These are phyloP conservation scores for Xerus inauris DNA, from an alignment of 2,113 vertebrate species.

Conservation along the genomic window DNA sequence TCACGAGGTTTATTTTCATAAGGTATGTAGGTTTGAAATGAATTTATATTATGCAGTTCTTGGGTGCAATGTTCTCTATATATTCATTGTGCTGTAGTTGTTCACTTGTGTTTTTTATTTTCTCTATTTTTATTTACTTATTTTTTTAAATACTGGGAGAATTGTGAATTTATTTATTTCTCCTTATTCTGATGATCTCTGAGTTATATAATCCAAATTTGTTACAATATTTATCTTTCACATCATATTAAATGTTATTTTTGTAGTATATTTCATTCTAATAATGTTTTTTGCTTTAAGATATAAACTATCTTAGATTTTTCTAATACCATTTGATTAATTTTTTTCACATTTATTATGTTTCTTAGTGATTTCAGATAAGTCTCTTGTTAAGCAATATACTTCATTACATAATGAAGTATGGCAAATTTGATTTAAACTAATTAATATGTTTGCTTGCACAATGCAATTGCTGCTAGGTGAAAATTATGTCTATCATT, in stretches of 20 bases:
- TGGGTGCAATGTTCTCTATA: accelerated
- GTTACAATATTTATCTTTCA: not conserved
- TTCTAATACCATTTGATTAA: not conserved
- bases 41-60: not conserved
- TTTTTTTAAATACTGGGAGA: not conserved
- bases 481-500: not conserved
- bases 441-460: not conserved
- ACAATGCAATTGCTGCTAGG: not conserved
- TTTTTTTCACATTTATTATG: not conserved
- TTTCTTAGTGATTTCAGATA: not conserved
- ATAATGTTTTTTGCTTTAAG: not conserved
- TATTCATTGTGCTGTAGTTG: not conserved
- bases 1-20: not conserved
- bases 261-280: not conserved
- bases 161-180: not conserved
- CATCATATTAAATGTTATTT: not conserved
- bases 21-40: not conserved
- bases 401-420: not conserved
- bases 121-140: not conserved
- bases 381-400: not conserved
- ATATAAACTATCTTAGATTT: not conserved
- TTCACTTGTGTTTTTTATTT: not conserved
- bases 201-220: not conserved
- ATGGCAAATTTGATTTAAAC: not conserved
- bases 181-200: not conserved